Base-by-base conservation (phyloP, 2,888 invertebrate species). In the Pristionchus exspectatus region DNA sequence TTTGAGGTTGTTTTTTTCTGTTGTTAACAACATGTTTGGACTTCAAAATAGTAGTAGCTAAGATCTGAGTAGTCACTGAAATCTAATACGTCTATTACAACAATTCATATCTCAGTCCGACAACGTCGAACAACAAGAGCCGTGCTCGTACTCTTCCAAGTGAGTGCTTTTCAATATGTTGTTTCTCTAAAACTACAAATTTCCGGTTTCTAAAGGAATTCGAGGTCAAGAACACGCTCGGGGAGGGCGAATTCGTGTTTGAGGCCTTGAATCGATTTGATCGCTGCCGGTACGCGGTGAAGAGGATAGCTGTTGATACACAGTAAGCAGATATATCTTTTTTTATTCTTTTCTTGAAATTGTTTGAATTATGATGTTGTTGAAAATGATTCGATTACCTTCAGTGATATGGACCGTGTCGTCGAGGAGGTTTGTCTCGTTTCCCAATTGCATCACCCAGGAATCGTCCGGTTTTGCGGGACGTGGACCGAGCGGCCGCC, bases 401-500 rank as follows among this genome's bases (percentile, higher is more conserved):
- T 74, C n/a, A 74, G 72, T 7, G 33, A 74, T 7, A 21, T 38
- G 21, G 72, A 74, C 18, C 30, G 30, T 18, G 30, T 30, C 33
- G 18, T 59, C 21, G 33, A 74, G 30, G 99, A 99, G 96, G 98
- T 98, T 0, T 97, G 97, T 91, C 98, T 98, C 0, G 96, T 99
- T 50, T 98, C 98, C 0, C 97, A 97, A 95, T 96, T 99, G 90
- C 98, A 98, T 91, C 98, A 99, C 96, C 97, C 97, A 85, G 97
- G 98, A 95, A 98, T 99, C 92, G 98, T 99, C 86, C 96, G 98
- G 1, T 99, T 98, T 96, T 97, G 97, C 95, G 97, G 98, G 96
- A 97, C 98, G 0, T 99, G 99, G 99, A 96, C 98, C 0, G 98
- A 99, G 95, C 96, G 97, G 90, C 98, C 98, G 21, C 98, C 98